These are phyloP conservation scores for Cheiracanthium punctorium DNA, from an alignment of 2,888 invertebrate genomes.

Conservation along the genomic window DNA sequence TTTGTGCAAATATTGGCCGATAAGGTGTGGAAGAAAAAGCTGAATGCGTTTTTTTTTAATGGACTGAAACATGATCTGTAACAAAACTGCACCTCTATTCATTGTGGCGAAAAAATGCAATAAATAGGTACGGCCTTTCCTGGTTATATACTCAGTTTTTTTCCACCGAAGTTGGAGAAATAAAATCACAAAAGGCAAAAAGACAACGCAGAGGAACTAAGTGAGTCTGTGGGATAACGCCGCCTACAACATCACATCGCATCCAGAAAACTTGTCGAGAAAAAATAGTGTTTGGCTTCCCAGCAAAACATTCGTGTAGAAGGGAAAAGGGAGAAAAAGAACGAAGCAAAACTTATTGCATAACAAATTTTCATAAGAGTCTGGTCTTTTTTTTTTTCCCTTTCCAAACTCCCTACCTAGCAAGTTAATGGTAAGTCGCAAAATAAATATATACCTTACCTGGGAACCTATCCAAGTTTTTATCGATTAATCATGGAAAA, in stretches of 20 bases:
- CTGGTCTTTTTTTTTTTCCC: not conserved
- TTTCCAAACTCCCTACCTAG: not conserved
- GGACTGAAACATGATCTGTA: no score
- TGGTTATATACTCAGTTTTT: no score
- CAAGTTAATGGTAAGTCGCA: conserved; percentile 3
- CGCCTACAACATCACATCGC: not conserved
- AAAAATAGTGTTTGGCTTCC: not conserved
- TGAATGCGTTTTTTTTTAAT: no score
- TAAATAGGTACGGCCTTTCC: no score
- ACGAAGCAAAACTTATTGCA: not conserved
- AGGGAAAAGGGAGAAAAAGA: no score
- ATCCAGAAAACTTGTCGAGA: not conserved
- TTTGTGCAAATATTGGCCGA: no score
- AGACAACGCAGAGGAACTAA: not conserved
- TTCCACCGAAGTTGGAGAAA: not conserved
- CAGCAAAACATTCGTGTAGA: conserved; percentile 6
- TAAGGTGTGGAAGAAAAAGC: no score
- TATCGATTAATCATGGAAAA: conserved; percentile 40
- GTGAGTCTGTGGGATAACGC: not conserved
- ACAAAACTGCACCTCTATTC: not conserved
- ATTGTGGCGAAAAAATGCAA: not conserved
- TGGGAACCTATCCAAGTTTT: not conserved
- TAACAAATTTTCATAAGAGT: conserved; percentile 7
- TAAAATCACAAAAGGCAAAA: not conserved
- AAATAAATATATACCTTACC: conserved; percentile 10